Conservation (phyloP, 2,888 invertebrate species). For the Lumbricus terrestris region DNA sequence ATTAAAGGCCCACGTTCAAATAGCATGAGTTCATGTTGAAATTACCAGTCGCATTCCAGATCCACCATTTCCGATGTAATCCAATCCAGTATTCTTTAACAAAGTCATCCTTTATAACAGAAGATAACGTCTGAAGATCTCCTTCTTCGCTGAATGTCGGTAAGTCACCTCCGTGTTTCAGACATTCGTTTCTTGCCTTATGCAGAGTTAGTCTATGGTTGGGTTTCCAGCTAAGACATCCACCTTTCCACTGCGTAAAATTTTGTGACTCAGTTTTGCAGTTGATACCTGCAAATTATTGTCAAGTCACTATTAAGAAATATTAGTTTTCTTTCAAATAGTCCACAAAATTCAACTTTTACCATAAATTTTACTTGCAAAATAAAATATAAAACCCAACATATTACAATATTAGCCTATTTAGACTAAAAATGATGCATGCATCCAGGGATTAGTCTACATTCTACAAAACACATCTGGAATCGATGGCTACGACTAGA, state of each 20-base stretch:
- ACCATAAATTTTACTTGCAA: not conserved
- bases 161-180: not conserved
- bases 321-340: not conserved
- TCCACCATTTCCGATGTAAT: constrained; percentile 3
- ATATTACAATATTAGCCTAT: no score
- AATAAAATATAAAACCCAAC: no score
- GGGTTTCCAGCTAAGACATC: not conserved
- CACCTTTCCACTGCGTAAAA: not conserved
- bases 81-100: not conserved
- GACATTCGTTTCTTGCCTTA: not conserved
- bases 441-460: no score
- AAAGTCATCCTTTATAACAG: not conserved
- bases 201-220: not conserved
- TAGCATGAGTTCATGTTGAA: not conserved
- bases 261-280: not conserved
- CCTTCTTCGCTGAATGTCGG: not conserved
- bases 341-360: not conserved
- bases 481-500: no score
- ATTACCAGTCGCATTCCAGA: not conserved
- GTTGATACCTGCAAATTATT: not conserved
- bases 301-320: no score
- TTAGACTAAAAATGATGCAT: no score
- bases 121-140: not conserved
- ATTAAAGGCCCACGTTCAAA: no score
- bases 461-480: no score